Base-by-base conservation (phyloP, 2,113 vertebrate species). In the Triplophysa rosa region DNA sequence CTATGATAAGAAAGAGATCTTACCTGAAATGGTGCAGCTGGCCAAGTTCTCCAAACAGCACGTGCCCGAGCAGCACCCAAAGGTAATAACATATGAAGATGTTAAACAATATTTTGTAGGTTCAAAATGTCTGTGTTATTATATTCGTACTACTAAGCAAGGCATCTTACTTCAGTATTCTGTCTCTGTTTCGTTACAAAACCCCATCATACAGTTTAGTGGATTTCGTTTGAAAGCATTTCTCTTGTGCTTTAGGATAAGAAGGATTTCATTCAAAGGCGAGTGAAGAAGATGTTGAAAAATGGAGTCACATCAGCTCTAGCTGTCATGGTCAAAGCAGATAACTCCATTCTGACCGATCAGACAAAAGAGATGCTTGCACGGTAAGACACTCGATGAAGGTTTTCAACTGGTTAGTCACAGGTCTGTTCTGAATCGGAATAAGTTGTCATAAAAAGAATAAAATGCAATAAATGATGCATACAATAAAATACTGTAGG, bases 31-130 rank as follows among this genome's bases (percentile, higher is more conserved):
- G 71, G 94, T 98, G n/a, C 95, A 99, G 77, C 91, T 99, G 10
- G 98, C 98, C 68, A 97, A 97, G 78, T 99, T 99, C 86, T 98
- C 98, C 82, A 99, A 99, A 89, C 97, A 99, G 77, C 98, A 99
- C 0, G 97, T 99, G 8, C 98, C 98, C 0, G 96, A 99, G 87
- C 94, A 97, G 77, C 98, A 99, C 47, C 98, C 97, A 0, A 99
- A 99, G 95, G 97, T 97, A 91, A 75, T 13, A 1, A 64, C 17
- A 4, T 0, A 62, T 11, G 63, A 45, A 37, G 19, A 42, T 42
- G 23, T 10, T 2, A 33, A 49, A 42, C 7, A 0, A 17, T 19
- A 49, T 33, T 54, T 24, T 52, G 33, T 21, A 74, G 1, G 14
- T 2, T 19, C 33, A 71, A 37, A 37, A 71, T 19, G 12, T 26